Evolutionary conservation across 1,140 invertebrate species (phyloP), one percentile per base, ranked within the genome.

Genomic region (Trypoxylus dichotomus): DNA sequence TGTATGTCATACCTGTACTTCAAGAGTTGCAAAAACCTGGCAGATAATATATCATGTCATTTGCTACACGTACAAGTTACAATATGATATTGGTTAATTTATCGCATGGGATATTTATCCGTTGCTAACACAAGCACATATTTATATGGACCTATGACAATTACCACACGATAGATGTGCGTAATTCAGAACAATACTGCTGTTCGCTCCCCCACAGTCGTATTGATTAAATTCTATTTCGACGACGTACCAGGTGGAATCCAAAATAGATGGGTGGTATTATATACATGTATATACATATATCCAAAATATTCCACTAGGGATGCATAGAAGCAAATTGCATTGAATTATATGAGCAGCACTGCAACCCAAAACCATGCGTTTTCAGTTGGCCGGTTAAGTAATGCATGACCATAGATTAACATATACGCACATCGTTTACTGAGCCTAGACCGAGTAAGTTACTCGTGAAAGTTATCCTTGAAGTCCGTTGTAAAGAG

Each of bases 391-490:
- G 10, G 32, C 32, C 10, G 32, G 32, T 24, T 25, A 68, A 68
- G 60, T 68, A 68, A 68, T 24, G 21, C 60, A 68, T 68, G 24
- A 68, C 60, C 60, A 24, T 29, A 15, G 60, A 24, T 68, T 68
- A 68, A 24, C 60, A 27, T 24, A 68, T 68, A 24, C 47, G 47
- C 21, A 58, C 60, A 68, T 11, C 27, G 60, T 24, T 68, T 21
- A 15, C 24, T 68, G 21, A 29, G 24, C 60, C 60, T 68, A 68
- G 60, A 68, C 60, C 60, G 21, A 68, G 60, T 68, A 27, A 68
- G 21, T 24, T 68, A 29, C 60, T 68, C 60, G 60, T 29, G 60
- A 68, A 68, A 68, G 60, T 68, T 29, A 68, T 68, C 60, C 60
- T 68, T 68, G 60, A 29, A 27, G 27, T 27, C 24, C 60, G 27